Base-by-base conservation (phyloP, 1,140 invertebrate genomes). In the Euwallacea similis region DNA sequence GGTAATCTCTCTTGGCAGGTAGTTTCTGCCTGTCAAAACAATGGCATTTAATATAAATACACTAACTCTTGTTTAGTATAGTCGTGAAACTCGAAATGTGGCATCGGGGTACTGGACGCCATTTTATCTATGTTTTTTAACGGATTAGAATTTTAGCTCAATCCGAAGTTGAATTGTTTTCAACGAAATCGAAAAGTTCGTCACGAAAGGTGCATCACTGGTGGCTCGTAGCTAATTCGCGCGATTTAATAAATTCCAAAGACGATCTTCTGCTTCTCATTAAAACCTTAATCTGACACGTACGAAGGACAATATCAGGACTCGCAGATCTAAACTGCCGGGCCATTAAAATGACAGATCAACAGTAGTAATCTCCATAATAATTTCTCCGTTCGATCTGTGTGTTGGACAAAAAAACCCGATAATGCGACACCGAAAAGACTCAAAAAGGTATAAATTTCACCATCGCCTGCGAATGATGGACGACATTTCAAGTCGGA, bases 401-500 rank as follows among this genome's bases (percentile, higher is more conserved):
- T 33, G 21, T 33, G 21, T 33, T 33, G 21, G 21, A 33, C 21
- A 33, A 33, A 33, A 2, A 50, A 50, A 50, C 9, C 46, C 9
- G 13, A 50, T 50, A 50, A 50, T 50, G 9, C 76, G 75, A 77
- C 50, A 47, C 33, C 15, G 61, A 16, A 63, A 33, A 21, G 55
- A 42, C 43, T 16, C 15, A 62, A 63, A 55, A 63, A 62, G 59
- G 67, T 69, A 69, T 69, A 69, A 69, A 69, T 69, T 69, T 43
- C 67, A 21, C 33, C 11, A 13, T 46, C 42, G 41, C 71, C 72
- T 76, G 75, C 72, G 44, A 68, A 69, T 76, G 74, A 76, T 74
- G 72, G 73, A 74, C 71, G 74, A 69, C 68, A 58, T 62, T 68
- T 66, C 60, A 60, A 56, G 42, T 70, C 47, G 56, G 71, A 74